These are phyloP conservation scores for Aphelinus certus DNA, from an alignment of 1,140 invertebrate genomes.

Conservation along the genomic window DNA sequence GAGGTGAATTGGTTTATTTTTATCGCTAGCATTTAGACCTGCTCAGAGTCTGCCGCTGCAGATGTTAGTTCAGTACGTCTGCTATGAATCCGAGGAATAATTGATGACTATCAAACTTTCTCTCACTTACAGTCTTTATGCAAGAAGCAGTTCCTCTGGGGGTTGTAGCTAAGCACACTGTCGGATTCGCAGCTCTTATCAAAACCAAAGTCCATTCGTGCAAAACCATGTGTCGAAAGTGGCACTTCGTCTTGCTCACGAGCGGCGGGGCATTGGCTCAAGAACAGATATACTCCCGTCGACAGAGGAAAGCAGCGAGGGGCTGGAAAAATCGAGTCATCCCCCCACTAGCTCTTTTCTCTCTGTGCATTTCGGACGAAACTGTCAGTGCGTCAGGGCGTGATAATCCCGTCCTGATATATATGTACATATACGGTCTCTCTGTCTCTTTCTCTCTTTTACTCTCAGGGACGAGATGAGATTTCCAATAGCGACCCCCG, in stretches of 20 bases:
- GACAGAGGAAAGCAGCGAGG: neutral
- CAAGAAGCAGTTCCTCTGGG: too few relatives aligned
- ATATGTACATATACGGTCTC: slow-evolving; percentile 41
- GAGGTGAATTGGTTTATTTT: too few relatives aligned
- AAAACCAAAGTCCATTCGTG: neutral
- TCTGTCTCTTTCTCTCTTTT: slow-evolving; percentile 39
- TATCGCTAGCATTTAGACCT: too few relatives aligned
- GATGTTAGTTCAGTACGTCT: too few relatives aligned
- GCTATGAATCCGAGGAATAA: too few relatives aligned
- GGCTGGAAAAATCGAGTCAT: slow-evolving; percentile 7
- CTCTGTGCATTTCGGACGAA: slow-evolving; percentile 39
- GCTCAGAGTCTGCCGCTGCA: too few relatives aligned
- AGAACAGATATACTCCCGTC: too few relatives aligned
- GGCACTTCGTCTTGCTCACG: slow-evolving; percentile 2
- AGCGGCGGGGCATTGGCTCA: slow-evolving; percentile 6
- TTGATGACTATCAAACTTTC: too few relatives aligned
- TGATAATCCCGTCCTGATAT: slow-evolving; percentile 59
- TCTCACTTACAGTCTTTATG: too few relatives aligned
- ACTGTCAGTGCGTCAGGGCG: slow-evolving; percentile 57
- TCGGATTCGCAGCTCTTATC: neutral
- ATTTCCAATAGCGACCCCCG: slow-evolving; percentile 46
- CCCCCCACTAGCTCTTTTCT: neutral
- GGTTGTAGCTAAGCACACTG: too few relatives aligned
- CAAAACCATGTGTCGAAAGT: neutral
- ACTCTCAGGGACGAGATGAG: slow-evolving; percentile 53